These are phyloP conservation scores for Trachelus tabidus DNA, from an alignment of 2,888 invertebrate species.

Conservation along the genomic window DNA sequence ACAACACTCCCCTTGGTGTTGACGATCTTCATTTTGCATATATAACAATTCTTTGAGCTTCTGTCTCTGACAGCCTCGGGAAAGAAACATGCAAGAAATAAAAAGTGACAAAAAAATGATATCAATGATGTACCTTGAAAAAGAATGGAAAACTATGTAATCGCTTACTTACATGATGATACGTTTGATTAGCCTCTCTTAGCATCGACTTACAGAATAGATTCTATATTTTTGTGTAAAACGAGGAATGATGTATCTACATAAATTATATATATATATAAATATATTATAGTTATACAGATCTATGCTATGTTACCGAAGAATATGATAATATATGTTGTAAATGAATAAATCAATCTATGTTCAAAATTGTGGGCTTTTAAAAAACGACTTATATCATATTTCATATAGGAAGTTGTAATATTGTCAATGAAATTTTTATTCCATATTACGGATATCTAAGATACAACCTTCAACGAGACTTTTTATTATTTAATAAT, in stretches of 20 bases:
- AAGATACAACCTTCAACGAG: neutral
- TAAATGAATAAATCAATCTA: constrained; percentile 64
- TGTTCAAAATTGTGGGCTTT: constrained; percentile 46
- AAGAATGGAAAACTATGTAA: constrained; percentile 18
- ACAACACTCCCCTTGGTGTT: neutral
- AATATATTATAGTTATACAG: constrained; percentile 50
- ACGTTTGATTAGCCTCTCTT: constrained; percentile 49
- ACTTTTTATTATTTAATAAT: neutral
- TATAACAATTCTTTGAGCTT: neutral
- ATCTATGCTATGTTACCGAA: constrained; percentile 62
- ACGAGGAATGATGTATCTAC: constrained; percentile 55
- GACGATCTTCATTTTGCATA: neutral
- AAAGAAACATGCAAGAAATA: neutral
- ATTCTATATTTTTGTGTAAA: constrained; percentile 65
- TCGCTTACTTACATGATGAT: constrained; percentile 23
- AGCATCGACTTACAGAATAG: constrained; percentile 52
- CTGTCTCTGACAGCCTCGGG: neutral
- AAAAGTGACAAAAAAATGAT: neutral
- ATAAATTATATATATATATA: constrained; percentile 42
- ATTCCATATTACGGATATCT: neutral
- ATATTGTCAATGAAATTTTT: neutral
- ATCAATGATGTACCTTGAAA: constrained; percentile 22
- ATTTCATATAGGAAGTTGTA: neutral
- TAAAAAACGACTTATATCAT: neutral
- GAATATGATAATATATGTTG: constrained; percentile 62